Evolutionary conservation across 2,888 invertebrate species (phyloP).

Genomic region (Halictus ligatus): DNA sequence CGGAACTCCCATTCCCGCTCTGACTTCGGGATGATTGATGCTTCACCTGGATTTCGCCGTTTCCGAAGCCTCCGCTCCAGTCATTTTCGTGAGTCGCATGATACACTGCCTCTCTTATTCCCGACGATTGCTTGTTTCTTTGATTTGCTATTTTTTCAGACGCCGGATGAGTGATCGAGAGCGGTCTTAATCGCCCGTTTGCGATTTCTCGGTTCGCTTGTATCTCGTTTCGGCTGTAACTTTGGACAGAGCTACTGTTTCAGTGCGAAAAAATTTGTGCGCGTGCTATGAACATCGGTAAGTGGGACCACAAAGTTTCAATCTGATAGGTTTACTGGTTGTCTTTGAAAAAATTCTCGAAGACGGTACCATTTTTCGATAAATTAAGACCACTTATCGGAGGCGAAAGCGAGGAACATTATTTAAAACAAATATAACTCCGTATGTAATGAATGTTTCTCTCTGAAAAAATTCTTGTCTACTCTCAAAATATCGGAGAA

Average conservation of each 20-base stretch:
- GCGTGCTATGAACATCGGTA: not conserved
- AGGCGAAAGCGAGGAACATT: no score
- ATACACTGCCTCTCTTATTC: not conserved
- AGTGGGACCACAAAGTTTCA: no score
- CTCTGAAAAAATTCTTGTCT: no score
- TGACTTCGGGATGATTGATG: slow-evolving; percentile 57
- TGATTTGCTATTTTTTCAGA: not conserved
- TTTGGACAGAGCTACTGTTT: no score
- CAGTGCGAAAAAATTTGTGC: not conserved
- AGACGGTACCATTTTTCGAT: no score
- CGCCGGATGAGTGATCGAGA: not conserved
- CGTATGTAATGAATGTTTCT: no score
- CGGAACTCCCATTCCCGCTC: not conserved
- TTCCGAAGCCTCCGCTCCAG: not conserved
- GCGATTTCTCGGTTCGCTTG: not conserved
- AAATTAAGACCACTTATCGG: no score
- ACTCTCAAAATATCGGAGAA: no score
- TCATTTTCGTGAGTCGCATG: not conserved
- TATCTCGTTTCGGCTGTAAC: no score
- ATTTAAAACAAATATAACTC: no score
- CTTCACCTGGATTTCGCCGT: slow-evolving; percentile 23
- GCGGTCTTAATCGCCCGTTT: not conserved
- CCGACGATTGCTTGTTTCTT: not conserved
- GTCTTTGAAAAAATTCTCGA: no score
- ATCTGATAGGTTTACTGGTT: no score